Evolutionary conservation across 2,797 vertebrate species (phyloP), one percentile per base, ranked within the genome.

Genomic region (Gallinago stenura): DNA sequence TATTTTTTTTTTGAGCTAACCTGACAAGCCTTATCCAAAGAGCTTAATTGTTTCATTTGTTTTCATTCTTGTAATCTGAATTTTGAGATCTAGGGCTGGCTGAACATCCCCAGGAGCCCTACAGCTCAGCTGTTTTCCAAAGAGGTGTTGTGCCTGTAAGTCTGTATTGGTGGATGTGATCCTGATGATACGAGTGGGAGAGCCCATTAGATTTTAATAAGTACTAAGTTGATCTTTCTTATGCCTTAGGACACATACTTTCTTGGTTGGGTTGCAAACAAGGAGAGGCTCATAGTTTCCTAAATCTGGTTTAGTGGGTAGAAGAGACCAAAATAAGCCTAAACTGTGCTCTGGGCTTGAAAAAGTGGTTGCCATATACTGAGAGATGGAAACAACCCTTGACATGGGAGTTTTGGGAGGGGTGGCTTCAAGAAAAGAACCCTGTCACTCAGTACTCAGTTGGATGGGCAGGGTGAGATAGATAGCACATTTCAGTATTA

Each of bases 261-360:
- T 82, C 41, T 75, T 51, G 10, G 8, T 19, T 80, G 20, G 12
- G 1, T 51, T 88, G 60, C 7, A 16, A 43, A 71, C 17, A 41
- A 58, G n/a, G 35, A 66, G 11, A 70, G 7, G 1, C 0, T 0
- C 1, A 0, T 22, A 41, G 9, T 46, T 80, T 75, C 19, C 43
- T 35, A 30, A 56, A 31, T 66, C 41, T 70, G 37, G 2, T 8
- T 77, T 58, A 7, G 12, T 54, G n/a, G 3, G 1, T 35, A 30
- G 25, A 83, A 48, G 51, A 78, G 12, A 65, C 6, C 15, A 21
- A 73, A 14, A 35, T 28, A 72, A 83, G 8, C 13, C 18, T 75
- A 26, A 75, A 53, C 13, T 28, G 6, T 62, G 43, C 21, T 81
- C 21, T 70, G n/a, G 25, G 18, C n/a, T 62, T 41, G n/a, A 80